phyloP scores from a whole-genome alignment of 1,140 invertebrate genomes.

The Uloborus diversus region DNA sequence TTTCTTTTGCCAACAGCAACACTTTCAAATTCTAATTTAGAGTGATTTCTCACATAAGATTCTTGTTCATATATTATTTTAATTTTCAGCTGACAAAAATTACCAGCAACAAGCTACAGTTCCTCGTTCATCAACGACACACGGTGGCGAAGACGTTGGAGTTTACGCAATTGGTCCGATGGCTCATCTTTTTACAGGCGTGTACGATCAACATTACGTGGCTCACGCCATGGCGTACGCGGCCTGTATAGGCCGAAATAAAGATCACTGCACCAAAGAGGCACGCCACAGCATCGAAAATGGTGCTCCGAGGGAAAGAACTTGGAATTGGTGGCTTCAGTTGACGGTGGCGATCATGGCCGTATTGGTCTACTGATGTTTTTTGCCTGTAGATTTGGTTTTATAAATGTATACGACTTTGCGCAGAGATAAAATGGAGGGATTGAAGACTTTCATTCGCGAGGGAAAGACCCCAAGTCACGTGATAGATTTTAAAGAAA shows the following conservation, averaged over 20 bases:
- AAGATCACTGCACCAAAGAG: constrained; percentile 14
- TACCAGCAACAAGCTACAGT: constrained; percentile 35
- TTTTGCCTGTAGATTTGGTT: no score
- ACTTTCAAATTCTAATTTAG: no score
- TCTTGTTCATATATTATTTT: no score
- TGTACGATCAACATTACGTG: constrained; percentile 92
- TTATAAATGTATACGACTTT: no score
- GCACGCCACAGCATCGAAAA: not conserved
- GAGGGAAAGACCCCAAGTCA: no score
- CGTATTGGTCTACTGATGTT: not conserved
- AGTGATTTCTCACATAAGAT: no score
- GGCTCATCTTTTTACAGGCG: constrained; percentile 85
- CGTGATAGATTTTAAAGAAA: no score
- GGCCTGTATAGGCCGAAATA: constrained; percentile 64
- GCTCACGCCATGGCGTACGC: constrained; percentile 79
- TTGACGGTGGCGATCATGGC: not conserved
- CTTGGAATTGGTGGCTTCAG: not conserved
- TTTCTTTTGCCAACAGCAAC: no score
- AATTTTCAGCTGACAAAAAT: constrained; percentile 16
- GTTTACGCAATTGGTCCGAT: constrained; percentile 75
- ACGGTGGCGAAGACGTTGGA: constrained; percentile 83
- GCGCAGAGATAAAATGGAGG: no score
- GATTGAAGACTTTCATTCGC: no score
- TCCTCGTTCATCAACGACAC: constrained; percentile 63
- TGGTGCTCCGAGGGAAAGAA: not conserved